Evolutionary conservation across 53 echinoderm and acorn worm species (phyloP), one percentile per base, ranked within the genome.

Genomic region (Echinometra lucunter): DNA sequence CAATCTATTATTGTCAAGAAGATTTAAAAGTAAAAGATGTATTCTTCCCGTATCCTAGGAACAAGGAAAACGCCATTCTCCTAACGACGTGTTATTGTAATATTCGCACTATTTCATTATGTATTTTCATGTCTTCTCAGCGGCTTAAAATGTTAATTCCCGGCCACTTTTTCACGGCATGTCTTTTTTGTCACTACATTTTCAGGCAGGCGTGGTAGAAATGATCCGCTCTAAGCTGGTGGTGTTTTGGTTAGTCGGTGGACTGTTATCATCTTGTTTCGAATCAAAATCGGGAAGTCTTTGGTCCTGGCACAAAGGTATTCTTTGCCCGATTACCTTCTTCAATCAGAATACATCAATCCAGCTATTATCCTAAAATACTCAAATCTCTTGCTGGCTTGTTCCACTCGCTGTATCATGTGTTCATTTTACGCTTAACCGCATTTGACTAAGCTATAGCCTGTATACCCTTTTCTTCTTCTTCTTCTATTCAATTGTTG

Each of bases 401-500:
- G 57, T 80, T 93, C 80, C 57, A 80, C 81, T 57, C 57, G 37
- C 93, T 75, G 38, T 93, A 80, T 80, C 93, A 80, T 67, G 81
- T 93, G 93, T 93, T 80, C 93, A 93, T 93, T 93, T 93, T 93
- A 75, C 93, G 93, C 93, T 93, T 93, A 93, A 80, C 93, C 81
- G 58, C 93, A 93, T 80, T 93, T 93, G 72, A 93, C 93, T 93
- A 93, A 93, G 78, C 93, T 18, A 34, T 32, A 15, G 42, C 35
- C 32, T 57, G 90, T 74, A 42, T 45, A 74, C 17, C 34, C n/a
- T 75, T 55, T 75, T 56, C 53, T 35, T 44, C 49, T 45, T 45
- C 72, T 81, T 75, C 56, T 80, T 37, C 56, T 18, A 56, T 45
- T 58, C 40, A 28, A 34, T 47, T 40, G n/a, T 80, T 78, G 47